Evolutionary conservation across 2,888 invertebrate genomes (phyloP), one percentile per base, ranked within the genome.

Genomic region (Agriopis marginaria): DNA sequence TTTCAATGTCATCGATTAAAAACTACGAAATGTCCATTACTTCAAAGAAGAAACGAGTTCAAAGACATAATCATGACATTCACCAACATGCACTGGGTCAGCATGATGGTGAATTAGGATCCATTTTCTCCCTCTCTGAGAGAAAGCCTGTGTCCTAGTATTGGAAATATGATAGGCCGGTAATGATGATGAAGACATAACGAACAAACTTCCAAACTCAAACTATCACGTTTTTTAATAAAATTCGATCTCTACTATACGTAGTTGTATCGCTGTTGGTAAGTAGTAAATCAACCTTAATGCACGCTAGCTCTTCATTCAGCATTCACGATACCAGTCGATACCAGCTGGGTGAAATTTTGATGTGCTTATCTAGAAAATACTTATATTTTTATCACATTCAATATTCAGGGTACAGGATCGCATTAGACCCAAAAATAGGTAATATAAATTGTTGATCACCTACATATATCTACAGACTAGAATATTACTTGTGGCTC

Each of bases 401-500:
- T 17, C 44, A 70, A 55, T 60, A 66, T 64, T 68, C 64, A 60
- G 59, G 63, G 68, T 63, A 54, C 59, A 70, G 60, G 66, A 63
- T 62, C 66, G 50, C 70, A 66, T 70, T 70, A 66, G 59, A 54
- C 54, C 39, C 50, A 63, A 63, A 61, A 59, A 61, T 59, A 60
- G 64, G 62, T 59, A 50, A 63, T 64, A 63, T 53, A 60, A 56
- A 56, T 60, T 9, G 49, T 60, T 54, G 63, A 68, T 68, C 45
- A 55, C 63, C 42, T 45, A 44, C 53, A 66, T 70, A 68, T 66
- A 58, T 62, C n/a, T 59, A 59, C 17, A 11, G 5, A 49, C 23
- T 55, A 32, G 32, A 32, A 32, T 32, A 32, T 32, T 32, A 32
- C 32, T n/a, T n/a, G n/a, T n/a, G n/a, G n/a, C n/a, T n/a, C n/a